Evolutionary conservation across 53 echinoderm and acorn worm species (phyloP), one percentile per base, ranked within the genome.

Genomic region (Apostichopus leukothele): DNA sequence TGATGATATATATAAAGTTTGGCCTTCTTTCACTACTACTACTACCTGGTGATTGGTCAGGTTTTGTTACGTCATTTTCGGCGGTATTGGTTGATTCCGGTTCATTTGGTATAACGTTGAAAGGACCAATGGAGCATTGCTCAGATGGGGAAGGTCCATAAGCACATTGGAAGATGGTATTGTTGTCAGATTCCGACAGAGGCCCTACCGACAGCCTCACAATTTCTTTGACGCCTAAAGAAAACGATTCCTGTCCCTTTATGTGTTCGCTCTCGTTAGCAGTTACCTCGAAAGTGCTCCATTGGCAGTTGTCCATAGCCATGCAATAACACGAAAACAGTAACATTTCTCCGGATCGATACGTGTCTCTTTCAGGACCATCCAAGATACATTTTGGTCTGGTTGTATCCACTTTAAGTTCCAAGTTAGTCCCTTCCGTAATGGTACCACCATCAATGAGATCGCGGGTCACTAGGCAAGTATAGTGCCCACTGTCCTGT

Each of bases 121-220:
- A n/a, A 8, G 79, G 79, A 13, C 79, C 79, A 51, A 79, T 10
- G 5, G 79, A 79, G 53, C 79, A 79, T 50, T 53, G 18, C 5
- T 79, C 52, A 14, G 53, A 79, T 4, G 51, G 52, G 7, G 79
- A 5, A 19, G 53, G 5, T 9, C 39, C 79, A 9, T 52, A 4
- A 26, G 18, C 51, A 19, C 79, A 79, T 7, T 51, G 16, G 51
- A 79, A 18, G 7, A 51, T 79, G 18, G 50, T 16, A 18, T 53
- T 8, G 53, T 79, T 51, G 9, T 79, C 79, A 13, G 14, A 18
- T 18, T 52, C 19, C 39, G 79, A 13, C 10, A 79, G 20, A 9
- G 79, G 79, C 5, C 79, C 79, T 39, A 79, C 39, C 4, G 7
- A n/a, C 50, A 50, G 19, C 51, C 51, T 39, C 39, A 79, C 79